Evolutionary conservation across 1,140 invertebrate genomes (phyloP), one percentile per base, ranked within the genome.

Genomic region (Adoxophyes honmai): DNA sequence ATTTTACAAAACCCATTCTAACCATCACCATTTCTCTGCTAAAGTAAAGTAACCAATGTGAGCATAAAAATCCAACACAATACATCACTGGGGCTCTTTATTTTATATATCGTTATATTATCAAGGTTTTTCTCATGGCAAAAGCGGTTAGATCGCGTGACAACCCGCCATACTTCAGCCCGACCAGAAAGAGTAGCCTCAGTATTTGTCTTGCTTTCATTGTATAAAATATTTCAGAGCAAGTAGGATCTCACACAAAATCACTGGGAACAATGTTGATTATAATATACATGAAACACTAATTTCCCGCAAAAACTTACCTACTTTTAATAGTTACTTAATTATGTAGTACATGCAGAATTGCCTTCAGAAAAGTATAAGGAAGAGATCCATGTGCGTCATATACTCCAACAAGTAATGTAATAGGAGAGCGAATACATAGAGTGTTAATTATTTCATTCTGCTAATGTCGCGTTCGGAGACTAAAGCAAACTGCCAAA

Each of bases 171-270:
- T 78, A 65, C 68, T 60, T 78, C 66, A 76, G 68, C 34, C 21
- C 38, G 51, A 52, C 62, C 55, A 65, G 67, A 76, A 73, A 70
- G 68, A 71, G 74, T 78, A 70, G 68, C 67, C 68, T 66, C 70
- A 57, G 60, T 73, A 62, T 76, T 78, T 77, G 78, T 81, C 73
- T 75, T 70, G 63, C 70, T 75, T 78, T 73, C 75, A 77, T 78
- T 81, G 68, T 75, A 65, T 70, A 73, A 75, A 81, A 78, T 78
- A 65, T 69, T 62, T 61, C 56, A 39, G 57, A 60, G 59, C 52
- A 62, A 57, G 21, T 28, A 28, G 21, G 2, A 54, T 57, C 21
- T 28, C 21, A 6, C 6, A 28, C 6, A 28, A 3, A 36, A 37
- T 65, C 57, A 55, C 38, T 35, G 33, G 21, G 58, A 62, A 69